Percentiles rank a stretch among this genome's conserved stretches.
Evolutionary conservation across 2,888 invertebrate species (phyloP).

Genomic region (Agrotis ipsilon): DNA sequence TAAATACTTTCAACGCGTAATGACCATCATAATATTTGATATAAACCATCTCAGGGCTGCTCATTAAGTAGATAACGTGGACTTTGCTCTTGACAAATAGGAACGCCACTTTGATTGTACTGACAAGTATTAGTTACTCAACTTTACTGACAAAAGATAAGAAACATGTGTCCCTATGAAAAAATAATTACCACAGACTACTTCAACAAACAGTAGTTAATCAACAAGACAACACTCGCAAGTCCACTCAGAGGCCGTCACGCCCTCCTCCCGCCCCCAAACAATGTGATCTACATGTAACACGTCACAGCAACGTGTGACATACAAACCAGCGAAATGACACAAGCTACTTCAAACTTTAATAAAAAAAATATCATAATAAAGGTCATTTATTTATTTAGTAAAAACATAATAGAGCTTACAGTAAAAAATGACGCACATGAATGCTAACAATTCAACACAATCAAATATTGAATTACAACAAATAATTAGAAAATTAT

Average conservation of each 20-base stretch:
- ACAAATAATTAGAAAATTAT: no score
- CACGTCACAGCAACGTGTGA: slow-evolving; percentile 72
- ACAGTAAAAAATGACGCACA: no score
- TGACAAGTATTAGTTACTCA: not conserved
- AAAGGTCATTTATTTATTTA: no score
- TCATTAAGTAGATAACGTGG: no score
- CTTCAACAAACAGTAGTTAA: slow-evolving; percentile 1
- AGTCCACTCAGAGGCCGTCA: slow-evolving; percentile 17
- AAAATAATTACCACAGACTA: not conserved
- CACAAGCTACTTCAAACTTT: slow-evolving; percentile 13
- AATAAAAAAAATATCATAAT: not conserved
- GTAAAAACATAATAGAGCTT: no score
- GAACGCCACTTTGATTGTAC: no score
- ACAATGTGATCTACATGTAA: slow-evolving; percentile 61
- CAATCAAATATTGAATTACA: no score
- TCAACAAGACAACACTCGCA: not conserved
- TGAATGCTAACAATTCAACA: no score
- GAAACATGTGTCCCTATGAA: not conserved
- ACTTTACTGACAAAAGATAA: not conserved
- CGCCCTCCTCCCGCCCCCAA: slow-evolving; percentile 46
- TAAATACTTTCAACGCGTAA: not conserved
- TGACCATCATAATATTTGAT: not conserved
- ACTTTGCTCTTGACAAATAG: not conserved
- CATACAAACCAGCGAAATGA: slow-evolving; percentile 66
- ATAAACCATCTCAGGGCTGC: not conserved